Evolutionary conservation across 2,888 invertebrate species (phyloP).

Genomic region (Lissocephala sabroskyi): DNA sequence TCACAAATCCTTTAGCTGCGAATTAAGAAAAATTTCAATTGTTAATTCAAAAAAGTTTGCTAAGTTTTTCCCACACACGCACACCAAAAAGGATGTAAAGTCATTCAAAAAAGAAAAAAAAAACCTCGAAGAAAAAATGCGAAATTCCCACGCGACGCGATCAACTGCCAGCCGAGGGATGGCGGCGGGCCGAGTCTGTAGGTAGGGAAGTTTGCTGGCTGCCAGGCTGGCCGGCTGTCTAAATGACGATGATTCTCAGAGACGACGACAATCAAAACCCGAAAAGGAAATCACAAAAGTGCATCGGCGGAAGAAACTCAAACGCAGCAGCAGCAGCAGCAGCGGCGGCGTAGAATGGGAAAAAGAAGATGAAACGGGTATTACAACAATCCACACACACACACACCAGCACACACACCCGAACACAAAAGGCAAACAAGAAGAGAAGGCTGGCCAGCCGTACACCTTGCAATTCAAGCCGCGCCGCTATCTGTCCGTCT

Average conservation of each 20-base stretch:
- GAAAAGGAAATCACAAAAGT: conserved; percentile 65
- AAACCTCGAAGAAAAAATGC: neutral
- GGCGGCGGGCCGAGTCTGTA: conserved; percentile 10
- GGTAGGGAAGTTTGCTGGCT: conserved; percentile 3
- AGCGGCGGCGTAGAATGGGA: conserved; percentile 55
- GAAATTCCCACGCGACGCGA: conserved; percentile 28
- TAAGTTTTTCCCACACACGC: neutral
- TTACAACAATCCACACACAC: conserved; percentile 45
- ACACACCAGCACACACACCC: conserved; percentile 18
- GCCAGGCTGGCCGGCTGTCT: conserved; percentile 29
- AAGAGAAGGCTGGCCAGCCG: conserved; percentile 36
- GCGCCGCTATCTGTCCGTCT: conserved; percentile 36
- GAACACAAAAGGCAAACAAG: conserved; percentile 43
- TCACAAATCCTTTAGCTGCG: no score
- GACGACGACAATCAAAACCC: conserved; percentile 28
- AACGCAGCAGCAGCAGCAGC: no score
- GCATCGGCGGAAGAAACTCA: conserved; percentile 57
- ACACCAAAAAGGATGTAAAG: conserved; percentile 12
- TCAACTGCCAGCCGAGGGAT: no score
- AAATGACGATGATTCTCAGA: conserved; percentile 15
- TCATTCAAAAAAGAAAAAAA: conserved; percentile 6
- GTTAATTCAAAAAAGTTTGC: neutral
- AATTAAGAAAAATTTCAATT: no score
- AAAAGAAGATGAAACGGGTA: conserved; percentile 58
- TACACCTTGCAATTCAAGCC: conserved; percentile 64